These are phyloP conservation scores for Drosophila yooni DNA, from an alignment of 2,888 invertebrate species.

Conservation along the genomic window DNA sequence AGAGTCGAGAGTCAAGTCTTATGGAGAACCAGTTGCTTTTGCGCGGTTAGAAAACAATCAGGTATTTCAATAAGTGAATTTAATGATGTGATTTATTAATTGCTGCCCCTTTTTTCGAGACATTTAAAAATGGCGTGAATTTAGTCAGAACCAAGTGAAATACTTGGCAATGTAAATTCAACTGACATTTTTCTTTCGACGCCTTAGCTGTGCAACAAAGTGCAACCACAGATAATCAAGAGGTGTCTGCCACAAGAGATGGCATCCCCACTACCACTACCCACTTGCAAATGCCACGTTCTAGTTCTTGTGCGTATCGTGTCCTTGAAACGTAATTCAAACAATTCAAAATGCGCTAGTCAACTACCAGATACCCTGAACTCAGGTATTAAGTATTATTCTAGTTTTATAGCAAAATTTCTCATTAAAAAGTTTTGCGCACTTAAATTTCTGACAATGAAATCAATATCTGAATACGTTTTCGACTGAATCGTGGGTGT, in stretches of 20 bases:
- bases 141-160: conserved; percentile 18
- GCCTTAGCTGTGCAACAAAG: conserved; percentile 29
- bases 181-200: conserved; percentile 24
- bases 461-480: background rate
- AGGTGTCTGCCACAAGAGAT: conserved; percentile 4
- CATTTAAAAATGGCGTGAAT: conserved; percentile 25
- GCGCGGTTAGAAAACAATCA: conserved; percentile 63
- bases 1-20: background rate
- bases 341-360: background rate
- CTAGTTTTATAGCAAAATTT: background rate
- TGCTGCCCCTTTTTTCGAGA: background rate
- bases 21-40: conserved; percentile 71
- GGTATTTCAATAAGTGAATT: conserved; percentile 62
- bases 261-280: background rate
- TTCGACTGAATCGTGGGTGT: background rate
- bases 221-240: conserved; percentile 24
- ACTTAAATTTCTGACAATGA: background rate
- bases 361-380: background rate
- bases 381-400: background rate
- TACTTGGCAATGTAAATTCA: conserved; percentile 54
- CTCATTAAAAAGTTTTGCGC: background rate
- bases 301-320: conserved; percentile 21
- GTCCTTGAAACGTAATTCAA: conserved; percentile 51
- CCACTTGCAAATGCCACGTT: conserved; percentile 13
- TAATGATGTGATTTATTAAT: conserved; percentile 26